Evolutionary conservation across 1,140 invertebrate species (phyloP).

Genomic region (Asbolus verrucosus): DNA sequence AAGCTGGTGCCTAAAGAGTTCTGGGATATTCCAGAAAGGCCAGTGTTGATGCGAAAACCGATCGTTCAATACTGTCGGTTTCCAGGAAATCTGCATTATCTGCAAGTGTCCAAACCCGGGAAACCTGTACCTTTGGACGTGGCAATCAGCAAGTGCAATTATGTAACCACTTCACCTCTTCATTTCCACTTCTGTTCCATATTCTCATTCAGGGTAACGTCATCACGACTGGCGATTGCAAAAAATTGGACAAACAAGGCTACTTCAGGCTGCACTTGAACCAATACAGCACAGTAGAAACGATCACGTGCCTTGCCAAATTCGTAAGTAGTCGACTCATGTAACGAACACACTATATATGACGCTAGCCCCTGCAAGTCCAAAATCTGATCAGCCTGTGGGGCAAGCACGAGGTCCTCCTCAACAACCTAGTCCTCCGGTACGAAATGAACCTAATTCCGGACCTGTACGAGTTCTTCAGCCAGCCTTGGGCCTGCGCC

Average conservation of each 20-base stretch:
- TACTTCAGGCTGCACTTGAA: slow-evolving; percentile 74
- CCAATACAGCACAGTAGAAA: slow-evolving; percentile 67
- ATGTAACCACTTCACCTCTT: slow-evolving; percentile 52
- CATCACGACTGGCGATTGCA: slow-evolving; percentile 65
- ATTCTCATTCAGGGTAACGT: slow-evolving; percentile 62
- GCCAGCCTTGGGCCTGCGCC: slow-evolving; percentile 71
- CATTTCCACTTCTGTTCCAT: background rate
- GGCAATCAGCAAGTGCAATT: slow-evolving; percentile 56
- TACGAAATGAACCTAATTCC: slow-evolving; percentile 68
- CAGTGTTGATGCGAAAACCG: slow-evolving; percentile 60
- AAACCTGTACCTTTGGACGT: slow-evolving; percentile 62
- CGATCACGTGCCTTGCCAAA: slow-evolving; percentile 71
- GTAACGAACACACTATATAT: too few species aligned
- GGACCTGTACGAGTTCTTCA: slow-evolving; percentile 74
- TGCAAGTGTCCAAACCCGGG: slow-evolving; percentile 66
- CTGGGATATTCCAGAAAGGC: background rate
- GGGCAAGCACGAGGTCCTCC: slow-evolving; percentile 73
- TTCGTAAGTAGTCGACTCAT: slow-evolving; percentile 62
- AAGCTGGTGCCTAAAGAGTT: slow-evolving; percentile 53
- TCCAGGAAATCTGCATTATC: slow-evolving; percentile 67
- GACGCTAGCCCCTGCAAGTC: slow-evolving; percentile 48
- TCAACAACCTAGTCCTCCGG: slow-evolving; percentile 71
- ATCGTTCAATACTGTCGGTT: slow-evolving; percentile 64
- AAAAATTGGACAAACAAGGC: slow-evolving; percentile 59
- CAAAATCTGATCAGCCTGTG: slow-evolving; percentile 69